Conservation (phyloP, 1,140 invertebrate genomes). For the Apis dorsata region DNA sequence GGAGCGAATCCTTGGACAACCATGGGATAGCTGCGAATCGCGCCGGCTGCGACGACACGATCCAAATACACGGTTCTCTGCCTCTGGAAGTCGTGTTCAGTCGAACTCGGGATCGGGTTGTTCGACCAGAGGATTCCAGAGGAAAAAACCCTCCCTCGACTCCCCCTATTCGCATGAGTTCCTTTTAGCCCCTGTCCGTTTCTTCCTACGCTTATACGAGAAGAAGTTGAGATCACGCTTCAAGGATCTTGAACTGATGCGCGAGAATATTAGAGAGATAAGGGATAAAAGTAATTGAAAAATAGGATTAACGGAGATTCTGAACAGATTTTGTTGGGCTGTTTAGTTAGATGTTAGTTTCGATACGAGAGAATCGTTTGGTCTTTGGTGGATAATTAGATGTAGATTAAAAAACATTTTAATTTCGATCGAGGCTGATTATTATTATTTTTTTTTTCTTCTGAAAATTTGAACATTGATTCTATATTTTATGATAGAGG, state of each 20-base stretch:
- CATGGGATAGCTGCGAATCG: slow-evolving; percentile 13
- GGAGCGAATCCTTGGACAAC: background rate
- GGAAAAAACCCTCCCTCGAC: background rate
- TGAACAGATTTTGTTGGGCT: no score
- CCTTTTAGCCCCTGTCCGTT: no score
- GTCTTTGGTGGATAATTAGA: no score
- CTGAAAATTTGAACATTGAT: no score
- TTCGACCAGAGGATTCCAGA: background rate
- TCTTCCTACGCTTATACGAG: background rate
- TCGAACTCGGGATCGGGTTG: background rate
- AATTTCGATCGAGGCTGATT: no score
- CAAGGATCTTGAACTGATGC: background rate
- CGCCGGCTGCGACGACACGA: slow-evolving; percentile 47
- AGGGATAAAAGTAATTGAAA: background rate
- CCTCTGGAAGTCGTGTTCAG: background rate
- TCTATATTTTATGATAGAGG: no score
- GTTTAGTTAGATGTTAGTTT: no score
- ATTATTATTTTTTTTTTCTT: no score
- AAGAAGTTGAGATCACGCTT: background rate
- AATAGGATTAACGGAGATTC: background rate
- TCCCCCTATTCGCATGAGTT: background rate
- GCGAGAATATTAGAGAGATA: background rate
- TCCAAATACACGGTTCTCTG: background rate
- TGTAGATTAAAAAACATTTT: no score
- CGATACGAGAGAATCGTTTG: no score